Conservation (phyloP, 2,888 invertebrate species). For the Aleiodes leptofemur region DNA sequence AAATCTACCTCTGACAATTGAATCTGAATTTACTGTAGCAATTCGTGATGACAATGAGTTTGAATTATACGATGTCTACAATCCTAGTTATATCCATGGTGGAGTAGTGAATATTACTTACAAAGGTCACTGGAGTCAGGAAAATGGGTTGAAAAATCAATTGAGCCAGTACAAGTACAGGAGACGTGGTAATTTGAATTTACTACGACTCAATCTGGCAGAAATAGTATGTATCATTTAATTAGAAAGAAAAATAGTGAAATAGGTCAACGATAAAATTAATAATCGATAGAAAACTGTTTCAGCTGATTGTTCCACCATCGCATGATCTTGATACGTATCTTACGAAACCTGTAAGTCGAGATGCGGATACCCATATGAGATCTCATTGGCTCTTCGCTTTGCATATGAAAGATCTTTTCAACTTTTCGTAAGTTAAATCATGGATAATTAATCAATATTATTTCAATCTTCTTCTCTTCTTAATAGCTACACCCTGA, state of each 20-base stretch:
- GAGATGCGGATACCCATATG: slow-evolving; percentile 54
- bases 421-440: slow-evolving; percentile 54
- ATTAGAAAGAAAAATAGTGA: no score
- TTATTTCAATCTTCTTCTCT: not conserved
- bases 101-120: slow-evolving; percentile 61
- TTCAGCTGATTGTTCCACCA: slow-evolving; percentile 48
- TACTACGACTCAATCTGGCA: slow-evolving; percentile 63
- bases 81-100: slow-evolving; percentile 65
- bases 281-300: not conserved
- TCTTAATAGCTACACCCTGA: slow-evolving; percentile 61
- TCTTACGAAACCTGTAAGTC: slow-evolving; percentile 50
- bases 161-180: slow-evolving; percentile 64
- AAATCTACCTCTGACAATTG: slow-evolving; percentile 61
- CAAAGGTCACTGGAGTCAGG: slow-evolving; percentile 61
- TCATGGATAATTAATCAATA: slow-evolving; percentile 4
- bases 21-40: slow-evolving; percentile 63
- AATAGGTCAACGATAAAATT: no score
- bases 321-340: slow-evolving; percentile 52
- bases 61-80: slow-evolving; percentile 64
- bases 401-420: slow-evolving; percentile 49
- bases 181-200: slow-evolving; percentile 63
- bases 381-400: slow-evolving; percentile 52
- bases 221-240: slow-evolving; percentile 52
- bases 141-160: slow-evolving; percentile 56
- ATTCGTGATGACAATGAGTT: slow-evolving; percentile 49